Conservation (phyloP, 2,888 invertebrate species). For the Drosophila paramelanica region DNA sequence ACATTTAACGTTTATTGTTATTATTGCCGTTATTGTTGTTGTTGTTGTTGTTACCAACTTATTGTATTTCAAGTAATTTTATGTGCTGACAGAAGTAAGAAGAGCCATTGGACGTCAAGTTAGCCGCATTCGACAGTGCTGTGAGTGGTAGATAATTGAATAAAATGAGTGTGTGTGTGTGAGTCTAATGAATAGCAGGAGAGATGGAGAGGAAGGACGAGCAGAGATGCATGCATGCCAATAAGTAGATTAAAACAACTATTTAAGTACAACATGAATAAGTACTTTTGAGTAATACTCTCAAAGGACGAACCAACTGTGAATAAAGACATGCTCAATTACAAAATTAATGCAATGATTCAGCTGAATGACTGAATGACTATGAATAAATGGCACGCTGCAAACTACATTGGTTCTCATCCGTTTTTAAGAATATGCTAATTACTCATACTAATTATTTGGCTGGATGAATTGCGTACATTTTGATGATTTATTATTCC, state of each 20-base stretch:
- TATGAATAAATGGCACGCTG: not conserved
- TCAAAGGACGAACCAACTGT: not conserved
- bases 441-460: slow-evolving; percentile 46
- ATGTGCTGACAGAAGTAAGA: slow-evolving; percentile 28
- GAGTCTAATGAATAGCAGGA: not conserved
- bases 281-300: not conserved
- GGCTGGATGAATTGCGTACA: slow-evolving; percentile 18
- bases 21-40: slow-evolving; percentile 51
- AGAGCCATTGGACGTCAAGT: slow-evolving; percentile 22
- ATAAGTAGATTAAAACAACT: not conserved
- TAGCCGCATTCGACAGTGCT: not conserved
- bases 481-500: slow-evolving; percentile 56
- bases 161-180: slow-evolving; percentile 10
- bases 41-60: slow-evolving; percentile 51
- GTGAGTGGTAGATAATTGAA: too few relatives aligned
- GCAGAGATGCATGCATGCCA: not conserved
- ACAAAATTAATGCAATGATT: not conserved
- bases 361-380: slow-evolving; percentile 3
- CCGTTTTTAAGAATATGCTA: slow-evolving; percentile 31
- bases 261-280: not conserved
- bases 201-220: too few relatives aligned
- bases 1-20: slow-evolving; percentile 73
- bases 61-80: slow-evolving; percentile 70
- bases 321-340: not conserved
- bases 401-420: slow-evolving; percentile 22